Percentiles rank a stretch among this genome's conserved stretches.
Evolutionary conservation across 1,140 invertebrate species (phyloP).

Genomic region (Drosophila asahinai): DNA sequence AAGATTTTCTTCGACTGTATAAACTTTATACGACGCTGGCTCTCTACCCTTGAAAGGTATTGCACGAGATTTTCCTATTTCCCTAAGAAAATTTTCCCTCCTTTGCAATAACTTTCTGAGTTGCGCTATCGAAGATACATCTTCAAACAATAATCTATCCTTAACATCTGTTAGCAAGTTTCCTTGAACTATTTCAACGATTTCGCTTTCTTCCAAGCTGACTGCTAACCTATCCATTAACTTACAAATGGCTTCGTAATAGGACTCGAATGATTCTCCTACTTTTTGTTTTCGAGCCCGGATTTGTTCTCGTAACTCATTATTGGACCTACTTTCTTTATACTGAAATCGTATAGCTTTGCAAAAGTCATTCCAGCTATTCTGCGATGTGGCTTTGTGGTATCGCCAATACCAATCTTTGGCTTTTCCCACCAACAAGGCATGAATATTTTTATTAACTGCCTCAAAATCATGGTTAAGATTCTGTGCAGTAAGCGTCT

Average conservation of each 20-base stretch:
- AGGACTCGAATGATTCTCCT: background rate
- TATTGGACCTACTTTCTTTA: background rate
- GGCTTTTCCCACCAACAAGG: background rate
- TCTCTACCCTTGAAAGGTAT: background rate
- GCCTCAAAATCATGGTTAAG: background rate
- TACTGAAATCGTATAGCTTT: background rate
- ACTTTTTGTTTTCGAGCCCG: conserved; percentile 3
- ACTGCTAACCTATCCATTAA: background rate
- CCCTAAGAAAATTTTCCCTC: background rate
- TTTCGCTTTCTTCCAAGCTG: background rate
- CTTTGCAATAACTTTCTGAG: background rate
- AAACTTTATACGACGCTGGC: no score
- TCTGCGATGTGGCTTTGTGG: background rate
- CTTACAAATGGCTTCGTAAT: background rate
- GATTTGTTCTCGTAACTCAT: conserved; percentile 1
- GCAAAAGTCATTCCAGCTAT: conserved; percentile 5
- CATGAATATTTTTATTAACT: background rate
- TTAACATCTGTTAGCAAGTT: background rate
- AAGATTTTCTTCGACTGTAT: no score
- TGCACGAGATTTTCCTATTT: background rate
- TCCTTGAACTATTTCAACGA: background rate
- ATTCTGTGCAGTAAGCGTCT: background rate
- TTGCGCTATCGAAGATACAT: background rate
- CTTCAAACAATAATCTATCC: background rate
- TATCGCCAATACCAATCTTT: conserved; percentile 12